Base-by-base conservation (phyloP, 1,140 invertebrate species). In the Cardiocondyla obscurior region DNA sequence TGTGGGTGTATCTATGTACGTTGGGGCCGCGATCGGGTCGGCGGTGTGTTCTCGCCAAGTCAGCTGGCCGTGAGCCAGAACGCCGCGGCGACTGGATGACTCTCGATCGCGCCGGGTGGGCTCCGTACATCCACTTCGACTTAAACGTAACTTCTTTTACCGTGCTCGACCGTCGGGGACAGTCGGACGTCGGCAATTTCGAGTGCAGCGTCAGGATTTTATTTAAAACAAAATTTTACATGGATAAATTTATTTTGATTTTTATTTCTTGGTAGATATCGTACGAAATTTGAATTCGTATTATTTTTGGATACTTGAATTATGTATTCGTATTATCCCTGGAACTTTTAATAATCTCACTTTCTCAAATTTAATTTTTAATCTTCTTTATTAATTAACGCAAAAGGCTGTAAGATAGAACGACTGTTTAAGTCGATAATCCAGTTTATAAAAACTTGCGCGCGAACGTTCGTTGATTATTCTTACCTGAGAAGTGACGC, bases 21-120 rank as follows among this genome's bases (percentile, higher is more conserved):
- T 42, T n/a, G 46, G 25, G 33, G n/a, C 69, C 14, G 4, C 55
- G 72, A 60, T 64, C 57, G 10, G 57, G 12, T 16, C 55, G 70
- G 55, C 33, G 53, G 62, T 55, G 74, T 39, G 46, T 67, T 77
- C 74, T 30, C 46, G 74, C 74, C 10, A 69, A 79, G 74, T 79
- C 62, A 79, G 74, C 65, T 85, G 84, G 84, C 84, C 22, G 46
- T 53, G 49, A 62, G 82, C 82, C 84, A 85, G 73, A 46, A 46
- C 33, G 74, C 64, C 44, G 28, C 39, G 36, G n/a, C 73, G 60
- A 65, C 73, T 83, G 60, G 60, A 79, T 77, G 81, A 83, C 81
- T 83, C 65, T 79, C 81, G 81, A 83, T 83, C 73, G 46, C 53
- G 60, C 49, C 72, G 73, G 81, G 73, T 77, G 81, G 73, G 28